Conservation (phyloP, 2,113 vertebrate genomes). For the Atractosteus spatula region DNA sequence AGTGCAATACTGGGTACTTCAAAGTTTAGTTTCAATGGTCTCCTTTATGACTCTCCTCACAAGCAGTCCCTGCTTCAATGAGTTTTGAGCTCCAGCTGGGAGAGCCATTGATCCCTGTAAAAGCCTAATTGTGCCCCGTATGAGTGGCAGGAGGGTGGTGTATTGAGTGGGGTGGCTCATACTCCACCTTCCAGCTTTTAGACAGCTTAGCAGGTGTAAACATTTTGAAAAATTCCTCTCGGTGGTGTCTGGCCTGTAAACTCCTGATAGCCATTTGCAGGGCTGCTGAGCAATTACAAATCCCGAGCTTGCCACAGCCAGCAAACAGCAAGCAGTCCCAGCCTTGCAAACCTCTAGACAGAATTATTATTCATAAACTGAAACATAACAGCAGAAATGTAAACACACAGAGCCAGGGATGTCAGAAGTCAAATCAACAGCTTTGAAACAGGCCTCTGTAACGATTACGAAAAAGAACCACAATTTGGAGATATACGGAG, state of each 20-base stretch:
- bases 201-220: slow-evolving; percentile 69
- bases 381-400: too few relatives aligned
- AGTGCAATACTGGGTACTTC: too few relatives aligned
- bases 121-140: slow-evolving; percentile 65
- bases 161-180: slow-evolving; percentile 62
- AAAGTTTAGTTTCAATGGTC: slow-evolving; percentile 31
- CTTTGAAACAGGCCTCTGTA: too few relatives aligned
- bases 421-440: too few relatives aligned
- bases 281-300: too few relatives aligned
- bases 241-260: slow-evolving; percentile 48
- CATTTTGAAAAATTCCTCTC: slow-evolving; percentile 49
- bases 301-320: too few relatives aligned
- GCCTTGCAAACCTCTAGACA: too few relatives aligned
- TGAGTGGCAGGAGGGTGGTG: slow-evolving; percentile 61
- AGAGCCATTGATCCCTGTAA: slow-evolving; percentile 60
- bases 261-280: slow-evolving; percentile 47
- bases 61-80: slow-evolving; percentile 54
- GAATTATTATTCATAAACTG: too few relatives aligned
- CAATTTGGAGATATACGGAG: too few relatives aligned
- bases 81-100: slow-evolving; percentile 66
- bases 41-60: slow-evolving; percentile 58
- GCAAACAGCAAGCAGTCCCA: too few relatives aligned
- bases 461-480: too few relatives aligned
- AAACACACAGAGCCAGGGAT: too few relatives aligned
- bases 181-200: slow-evolving; percentile 67